Conservation (phyloP, 2,797 vertebrate genomes). For the Leuciscus waleckii region DNA sequence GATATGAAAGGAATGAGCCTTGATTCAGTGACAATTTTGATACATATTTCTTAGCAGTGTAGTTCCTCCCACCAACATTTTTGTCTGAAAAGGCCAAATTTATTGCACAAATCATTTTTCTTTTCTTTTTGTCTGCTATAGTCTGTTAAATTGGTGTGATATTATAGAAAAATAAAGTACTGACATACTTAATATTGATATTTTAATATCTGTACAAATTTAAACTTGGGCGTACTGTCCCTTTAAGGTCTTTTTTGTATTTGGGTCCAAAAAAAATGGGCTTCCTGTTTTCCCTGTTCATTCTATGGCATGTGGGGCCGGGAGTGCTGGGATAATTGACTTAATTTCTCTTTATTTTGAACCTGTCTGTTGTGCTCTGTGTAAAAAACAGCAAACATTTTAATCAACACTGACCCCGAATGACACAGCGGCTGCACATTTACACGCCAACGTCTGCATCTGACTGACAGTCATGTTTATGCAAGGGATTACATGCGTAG, state of each 20-base stretch:
- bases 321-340: constrained; percentile 50
- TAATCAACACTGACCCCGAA: constrained; percentile 54
- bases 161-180: not conserved
- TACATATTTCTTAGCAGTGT: not conserved
- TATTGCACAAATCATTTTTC: no score
- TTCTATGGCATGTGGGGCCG: constrained; percentile 29
- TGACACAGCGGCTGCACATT: constrained; percentile 40
- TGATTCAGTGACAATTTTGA: constrained; percentile 1
- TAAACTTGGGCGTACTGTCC: not conserved
- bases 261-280: not conserved
- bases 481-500: constrained; percentile 67
- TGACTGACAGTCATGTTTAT: constrained; percentile 62
- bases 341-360: constrained; percentile 55
- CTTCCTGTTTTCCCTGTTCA: constrained; percentile 5
- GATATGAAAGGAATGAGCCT: not conserved
- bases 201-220: not conserved
- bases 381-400: constrained; percentile 46
- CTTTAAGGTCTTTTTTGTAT: constrained; percentile 31
- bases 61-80: not conserved
- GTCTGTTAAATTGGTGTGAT: not conserved
- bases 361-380: constrained; percentile 50
- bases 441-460: constrained; percentile 53
- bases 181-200: not conserved
- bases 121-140: not conserved
- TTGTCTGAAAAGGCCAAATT: no score